These are phyloP conservation scores for Hozukius guyotensis DNA, from an alignment of 2,797 vertebrate species.

Conservation along the genomic window DNA sequence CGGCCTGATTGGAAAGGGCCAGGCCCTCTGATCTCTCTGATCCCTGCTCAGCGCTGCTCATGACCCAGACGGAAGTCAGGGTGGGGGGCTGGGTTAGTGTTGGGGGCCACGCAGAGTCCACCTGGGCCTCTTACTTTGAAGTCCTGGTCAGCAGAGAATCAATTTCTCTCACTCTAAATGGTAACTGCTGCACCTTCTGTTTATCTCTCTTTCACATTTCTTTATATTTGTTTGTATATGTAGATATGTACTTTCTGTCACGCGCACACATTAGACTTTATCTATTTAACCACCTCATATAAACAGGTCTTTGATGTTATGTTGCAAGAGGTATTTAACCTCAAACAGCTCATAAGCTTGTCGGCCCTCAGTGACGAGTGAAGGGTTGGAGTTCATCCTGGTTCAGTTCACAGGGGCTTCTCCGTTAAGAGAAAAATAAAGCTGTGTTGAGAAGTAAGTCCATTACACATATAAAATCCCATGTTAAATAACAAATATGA, in stretches of 20 bases:
- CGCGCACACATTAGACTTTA: not conserved
- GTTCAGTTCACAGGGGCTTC: slow-evolving; percentile 11
- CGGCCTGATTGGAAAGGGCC: slow-evolving; percentile 18
- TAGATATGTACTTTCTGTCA: not conserved
- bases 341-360: not conserved
- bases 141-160: slow-evolving; percentile 36
- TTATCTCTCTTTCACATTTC: not conserved
- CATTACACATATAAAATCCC: not conserved
- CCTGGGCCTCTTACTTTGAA: slow-evolving; percentile 57
- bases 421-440: slow-evolving; percentile 2
- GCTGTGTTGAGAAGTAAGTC: not conserved
- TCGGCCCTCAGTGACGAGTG: not conserved
- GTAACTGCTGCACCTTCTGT: slow-evolving; percentile 3
- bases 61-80: slow-evolving; percentile 21
- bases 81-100: not conserved
- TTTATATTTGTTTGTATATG: not conserved
- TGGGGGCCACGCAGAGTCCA: slow-evolving; percentile 3
- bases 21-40: slow-evolving; percentile 47
- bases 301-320: slow-evolving; percentile 18
- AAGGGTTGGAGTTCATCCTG: slow-evolving; percentile 10
- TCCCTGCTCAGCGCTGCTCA: slow-evolving; percentile 28
- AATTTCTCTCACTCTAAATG: slow-evolving; percentile 17
- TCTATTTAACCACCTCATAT: slow-evolving; percentile 10
- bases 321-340: not conserved
- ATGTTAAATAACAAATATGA: not conserved